Conservation (phyloP, 2,888 invertebrate species). For the Drosophila fulvimacula region DNA sequence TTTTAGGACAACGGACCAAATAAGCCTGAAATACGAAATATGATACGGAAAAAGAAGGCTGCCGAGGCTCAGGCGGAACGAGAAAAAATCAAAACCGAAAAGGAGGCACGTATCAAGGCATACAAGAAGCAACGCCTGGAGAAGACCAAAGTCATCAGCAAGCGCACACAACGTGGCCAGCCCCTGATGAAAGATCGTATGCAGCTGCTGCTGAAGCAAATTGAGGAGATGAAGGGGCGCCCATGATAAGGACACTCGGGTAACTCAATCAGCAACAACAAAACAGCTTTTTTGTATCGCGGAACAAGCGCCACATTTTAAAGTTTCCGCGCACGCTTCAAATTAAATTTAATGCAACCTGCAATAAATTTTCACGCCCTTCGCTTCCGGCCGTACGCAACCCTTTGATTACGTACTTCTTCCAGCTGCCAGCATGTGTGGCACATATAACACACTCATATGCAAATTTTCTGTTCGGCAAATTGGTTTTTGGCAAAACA, state of each 20-base stretch:
- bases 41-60: constrained; percentile 62
- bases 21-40: constrained; percentile 59
- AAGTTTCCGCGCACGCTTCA: constrained; percentile 65
- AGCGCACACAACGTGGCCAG: constrained; percentile 92
- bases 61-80: constrained; percentile 78
- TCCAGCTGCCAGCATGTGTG: constrained; percentile 5
- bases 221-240: constrained; percentile 86
- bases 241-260: constrained; percentile 25
- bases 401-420: constrained; percentile 64
- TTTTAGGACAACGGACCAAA: constrained; percentile 58
- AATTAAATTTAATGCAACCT: constrained; percentile 82
- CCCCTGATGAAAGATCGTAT: constrained; percentile 93
- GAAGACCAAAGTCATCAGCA: constrained; percentile 89
- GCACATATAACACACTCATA: constrained; percentile 42
- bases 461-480: constrained; percentile 70
- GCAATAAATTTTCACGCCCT: constrained; percentile 77
- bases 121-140: constrained; percentile 90
- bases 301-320: constrained; percentile 21
- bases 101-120: constrained; percentile 87
- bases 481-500: constrained; percentile 67
- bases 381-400: constrained; percentile 68
- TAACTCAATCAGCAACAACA: constrained; percentile 31
- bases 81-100: constrained; percentile 78
- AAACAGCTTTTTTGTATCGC: constrained; percentile 13
- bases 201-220: constrained; percentile 91